phyloP scores from a whole-genome alignment of 2,888 invertebrate species.

The Asteroscopus sphinx region DNA sequence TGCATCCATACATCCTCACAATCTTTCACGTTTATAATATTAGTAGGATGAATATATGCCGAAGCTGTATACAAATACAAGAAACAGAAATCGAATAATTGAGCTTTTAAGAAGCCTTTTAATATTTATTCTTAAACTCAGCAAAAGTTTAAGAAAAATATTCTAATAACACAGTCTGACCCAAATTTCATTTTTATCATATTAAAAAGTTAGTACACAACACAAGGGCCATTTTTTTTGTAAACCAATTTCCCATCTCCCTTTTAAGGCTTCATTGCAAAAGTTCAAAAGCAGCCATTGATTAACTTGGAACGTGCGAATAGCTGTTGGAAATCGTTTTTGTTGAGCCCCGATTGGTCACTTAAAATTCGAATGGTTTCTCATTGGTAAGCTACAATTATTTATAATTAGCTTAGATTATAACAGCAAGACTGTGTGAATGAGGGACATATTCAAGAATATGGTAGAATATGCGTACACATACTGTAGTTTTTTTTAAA shows the following conservation, averaged over 20 bases:
- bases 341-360: slow-evolving; percentile 54
- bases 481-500: too few relatives aligned
- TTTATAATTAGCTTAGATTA: slow-evolving; percentile 47
- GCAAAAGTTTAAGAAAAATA: slow-evolving; percentile 37
- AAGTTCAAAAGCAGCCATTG: slow-evolving; percentile 59
- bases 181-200: slow-evolving; percentile 57
- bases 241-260: slow-evolving; percentile 59
- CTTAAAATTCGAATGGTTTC: slow-evolving; percentile 41
- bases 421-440: too few relatives aligned
- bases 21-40: too few relatives aligned
- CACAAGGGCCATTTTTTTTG: slow-evolving; percentile 50
- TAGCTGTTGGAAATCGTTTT: slow-evolving; percentile 55
- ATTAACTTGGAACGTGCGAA: slow-evolving; percentile 62
- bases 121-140: too few relatives aligned
- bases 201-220: slow-evolving; percentile 59
- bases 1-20: too few relatives aligned
- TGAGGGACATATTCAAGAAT: too few relatives aligned
- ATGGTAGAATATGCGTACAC: too few relatives aligned
- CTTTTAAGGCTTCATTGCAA: slow-evolving; percentile 52
- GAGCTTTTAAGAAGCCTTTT: too few relatives aligned
- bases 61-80: too few relatives aligned
- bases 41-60: too few relatives aligned
- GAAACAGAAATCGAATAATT: too few relatives aligned
- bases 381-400: slow-evolving; percentile 42
- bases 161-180: slow-evolving; percentile 26